A percentile compares a stretch with the other conserved stretches of the same genome.
These are phyloP conservation scores for Holacanthella duospinosa DNA, from an alignment of 2,888 invertebrate species.

Conservation along the genomic window DNA sequence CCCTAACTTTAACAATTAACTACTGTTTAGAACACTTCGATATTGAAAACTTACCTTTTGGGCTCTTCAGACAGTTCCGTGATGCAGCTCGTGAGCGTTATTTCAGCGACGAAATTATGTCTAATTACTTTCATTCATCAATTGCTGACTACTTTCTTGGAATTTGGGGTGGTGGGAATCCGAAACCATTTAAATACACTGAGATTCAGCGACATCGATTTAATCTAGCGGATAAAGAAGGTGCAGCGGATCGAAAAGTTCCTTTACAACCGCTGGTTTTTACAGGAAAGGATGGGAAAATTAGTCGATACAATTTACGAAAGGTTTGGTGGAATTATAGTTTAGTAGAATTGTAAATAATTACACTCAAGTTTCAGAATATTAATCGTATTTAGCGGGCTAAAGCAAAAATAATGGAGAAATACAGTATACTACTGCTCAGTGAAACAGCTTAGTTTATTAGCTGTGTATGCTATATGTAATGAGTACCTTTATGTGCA, in stretches of 20 bases:
- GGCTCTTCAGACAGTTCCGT: slow-evolving; percentile 69
- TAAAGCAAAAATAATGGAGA: no score
- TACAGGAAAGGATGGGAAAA: slow-evolving; percentile 76
- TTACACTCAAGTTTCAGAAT: no score
- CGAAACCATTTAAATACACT: slow-evolving; percentile 77
- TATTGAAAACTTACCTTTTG: no score
- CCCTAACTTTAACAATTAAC: no score
- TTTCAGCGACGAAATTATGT: slow-evolving; percentile 87
- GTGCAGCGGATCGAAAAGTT: slow-evolving; percentile 84
- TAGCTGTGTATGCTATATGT: no score
- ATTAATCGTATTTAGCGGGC: no score
- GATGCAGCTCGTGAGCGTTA: slow-evolving; percentile 89
- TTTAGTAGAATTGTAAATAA: no score
- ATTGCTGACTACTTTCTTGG: slow-evolving; percentile 97
- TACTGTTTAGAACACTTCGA: no score
- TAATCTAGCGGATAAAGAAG: slow-evolving; percentile 75
- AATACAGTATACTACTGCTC: no score
- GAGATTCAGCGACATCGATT: slow-evolving; percentile 90
- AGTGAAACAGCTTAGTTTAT: no score
- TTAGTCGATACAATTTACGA: slow-evolving; percentile 81
- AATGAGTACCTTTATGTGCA: no score
- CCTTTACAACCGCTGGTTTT: slow-evolving; percentile 88
- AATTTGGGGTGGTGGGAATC: slow-evolving; percentile 87
- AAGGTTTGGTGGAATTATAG: no score
- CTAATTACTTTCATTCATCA: slow-evolving; percentile 91